Evolutionary conservation across 2,797 vertebrate genomes (phyloP), one percentile per base, ranked within the genome.

Genomic region (Podarcis siculus): DNA sequence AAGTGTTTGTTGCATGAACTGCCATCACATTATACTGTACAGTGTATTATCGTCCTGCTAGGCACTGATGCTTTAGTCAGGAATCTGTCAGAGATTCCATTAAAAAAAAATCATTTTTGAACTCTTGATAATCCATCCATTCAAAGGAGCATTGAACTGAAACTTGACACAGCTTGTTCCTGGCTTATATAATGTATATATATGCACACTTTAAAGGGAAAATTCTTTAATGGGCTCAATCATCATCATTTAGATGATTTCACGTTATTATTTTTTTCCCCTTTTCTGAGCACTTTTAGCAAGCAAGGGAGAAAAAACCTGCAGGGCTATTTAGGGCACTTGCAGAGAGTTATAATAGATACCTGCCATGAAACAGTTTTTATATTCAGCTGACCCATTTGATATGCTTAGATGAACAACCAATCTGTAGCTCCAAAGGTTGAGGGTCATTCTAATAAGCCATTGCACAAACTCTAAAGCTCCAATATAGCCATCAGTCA

Each of bases 51-150:
- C 13, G 10, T 49, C 73, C 5, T 2, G 0, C 25, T 49, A 21
- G 78, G 19, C 2, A 83, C 8, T 23, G 13, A 15, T 78, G 5
- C 23, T 25, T 75, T 0, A 25, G 19, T 35, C 27, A 89, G 73
- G 12, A 21, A 42, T 25, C 10, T 37, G n/a, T 13, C 27, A 1
- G 61, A 77, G n/a, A 66, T 19, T 86, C 71, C 30, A 67, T 49
- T 49, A 5, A 25, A 55, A 45, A 4, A 6, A 4, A 6, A 12
- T 45, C n/a, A 87, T 8, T 86, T 90, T 90, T 81, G 86, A 83
- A 37, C 3, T 82, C 64, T 5, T 92, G 61, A 61, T 86, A 45
- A 85, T 81, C 87, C 73, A 91, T 61, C 8, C 23, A 73, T n/a
- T 69, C 71, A 86, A 91, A 85, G 76, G 23, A 79, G 13, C 67